Percentiles rank a stretch among this genome's conserved stretches.
These are phyloP conservation scores for Netelia melanura DNA, from an alignment of 2,888 invertebrate species.

Conservation along the genomic window DNA sequence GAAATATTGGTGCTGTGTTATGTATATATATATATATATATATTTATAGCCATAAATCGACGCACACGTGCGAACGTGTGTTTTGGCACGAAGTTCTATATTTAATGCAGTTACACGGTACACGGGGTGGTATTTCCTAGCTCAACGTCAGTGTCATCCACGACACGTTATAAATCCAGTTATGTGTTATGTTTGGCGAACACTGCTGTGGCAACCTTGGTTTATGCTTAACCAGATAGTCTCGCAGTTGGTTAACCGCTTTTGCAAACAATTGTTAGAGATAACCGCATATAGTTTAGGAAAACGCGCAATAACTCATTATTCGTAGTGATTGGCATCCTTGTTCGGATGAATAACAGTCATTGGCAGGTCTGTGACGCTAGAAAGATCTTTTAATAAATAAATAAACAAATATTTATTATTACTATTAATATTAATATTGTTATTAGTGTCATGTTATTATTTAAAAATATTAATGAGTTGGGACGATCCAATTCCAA, in stretches of 20 bases:
- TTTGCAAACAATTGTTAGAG: conserved; percentile 10
- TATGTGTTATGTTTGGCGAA: neutral
- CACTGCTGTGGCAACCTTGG: conserved; percentile 2
- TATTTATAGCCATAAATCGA: neutral
- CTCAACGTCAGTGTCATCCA: neutral
- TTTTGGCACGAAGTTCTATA: neutral
- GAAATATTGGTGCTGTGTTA: neutral
- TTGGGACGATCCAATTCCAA: too few species aligned
- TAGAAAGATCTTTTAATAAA: too few species aligned
- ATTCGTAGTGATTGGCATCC: neutral
- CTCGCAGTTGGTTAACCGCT: conserved; percentile 33
- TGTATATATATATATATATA: neutral
- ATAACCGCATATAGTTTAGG: neutral
- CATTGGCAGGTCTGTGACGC: neutral
- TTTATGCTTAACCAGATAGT: conserved; percentile 2
- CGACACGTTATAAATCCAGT: conserved; percentile 2
- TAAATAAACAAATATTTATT: too few species aligned
- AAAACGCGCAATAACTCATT: neutral
- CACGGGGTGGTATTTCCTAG: conserved; percentile 6
- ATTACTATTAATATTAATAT: too few species aligned
- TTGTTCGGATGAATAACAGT: neutral
- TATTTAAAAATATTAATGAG: too few species aligned
- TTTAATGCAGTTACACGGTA: conserved; percentile 13
- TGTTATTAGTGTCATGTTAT: too few species aligned
- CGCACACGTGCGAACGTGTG: neutral